These are phyloP conservation scores for Chloroclysta siterata DNA, from an alignment of 2,888 invertebrate species.

Conservation along the genomic window DNA sequence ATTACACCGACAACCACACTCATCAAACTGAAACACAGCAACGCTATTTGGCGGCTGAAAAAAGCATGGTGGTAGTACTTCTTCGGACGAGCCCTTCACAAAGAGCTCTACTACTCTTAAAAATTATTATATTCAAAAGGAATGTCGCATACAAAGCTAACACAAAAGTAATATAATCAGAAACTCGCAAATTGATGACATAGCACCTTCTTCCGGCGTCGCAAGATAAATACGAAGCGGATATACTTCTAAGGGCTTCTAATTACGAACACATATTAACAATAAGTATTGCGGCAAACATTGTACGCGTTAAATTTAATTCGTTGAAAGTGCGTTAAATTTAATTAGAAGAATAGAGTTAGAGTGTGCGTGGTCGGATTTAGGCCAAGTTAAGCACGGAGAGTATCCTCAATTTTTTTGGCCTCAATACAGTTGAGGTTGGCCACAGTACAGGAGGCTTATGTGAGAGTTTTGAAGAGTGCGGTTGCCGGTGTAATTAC, in stretches of 20 bases:
- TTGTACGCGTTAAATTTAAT: slow-evolving; percentile 29
- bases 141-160: slow-evolving; percentile 5
- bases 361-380: slow-evolving; percentile 14
- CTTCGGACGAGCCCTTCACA: no score
- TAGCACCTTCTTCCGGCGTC: slow-evolving; percentile 1
- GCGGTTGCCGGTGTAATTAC: no score
- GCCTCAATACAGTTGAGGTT: no score
- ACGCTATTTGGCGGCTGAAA: no score
- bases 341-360: slow-evolving; percentile 45
- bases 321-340: slow-evolving; percentile 36
- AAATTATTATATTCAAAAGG: slow-evolving; percentile 10
- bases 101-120: no score
- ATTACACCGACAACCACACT: no score
- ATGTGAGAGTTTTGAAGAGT: no score
- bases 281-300: slow-evolving; percentile 40
- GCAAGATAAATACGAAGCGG: slow-evolving; percentile 19
- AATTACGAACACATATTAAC: slow-evolving; percentile 36
- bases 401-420: no score
- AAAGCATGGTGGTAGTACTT: no score
- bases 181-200: slow-evolving; percentile 15
- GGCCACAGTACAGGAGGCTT: no score
- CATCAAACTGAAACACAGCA: no score
- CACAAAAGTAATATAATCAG: slow-evolving; percentile 11
- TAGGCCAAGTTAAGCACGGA: neutral
- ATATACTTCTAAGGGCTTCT: slow-evolving; percentile 22